Evolutionary conservation across 2,797 vertebrate species (phyloP).

Genomic region (Perodicticus potto): DNA sequence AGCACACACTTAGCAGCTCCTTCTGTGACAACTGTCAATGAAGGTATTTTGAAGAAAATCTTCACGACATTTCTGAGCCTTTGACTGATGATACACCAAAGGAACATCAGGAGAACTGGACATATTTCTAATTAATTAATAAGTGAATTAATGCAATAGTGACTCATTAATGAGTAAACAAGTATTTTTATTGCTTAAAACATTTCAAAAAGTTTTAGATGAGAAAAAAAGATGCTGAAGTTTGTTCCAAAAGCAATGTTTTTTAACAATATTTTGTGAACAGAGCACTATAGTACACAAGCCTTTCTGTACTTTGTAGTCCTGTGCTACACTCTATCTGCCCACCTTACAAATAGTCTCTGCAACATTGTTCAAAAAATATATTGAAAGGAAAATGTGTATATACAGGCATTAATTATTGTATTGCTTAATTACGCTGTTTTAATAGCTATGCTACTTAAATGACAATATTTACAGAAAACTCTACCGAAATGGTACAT

Average conservation of each 20-base stretch:
- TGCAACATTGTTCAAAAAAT: neutral
- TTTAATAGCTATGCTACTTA: neutral
- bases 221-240: neutral
- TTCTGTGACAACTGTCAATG: neutral
- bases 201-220: conserved; percentile 12
- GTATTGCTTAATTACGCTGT: neutral
- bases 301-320: neutral
- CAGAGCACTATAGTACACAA: neutral
- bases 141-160: neutral
- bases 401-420: neutral
- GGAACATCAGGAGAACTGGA: neutral
- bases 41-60: neutral
- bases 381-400: neutral
- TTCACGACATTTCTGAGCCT: neutral
- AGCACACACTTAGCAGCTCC: neutral
- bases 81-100: neutral
- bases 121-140: neutral
- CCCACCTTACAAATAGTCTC: neutral
- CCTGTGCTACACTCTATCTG: neutral
- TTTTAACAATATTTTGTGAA: neutral
- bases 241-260: neutral
- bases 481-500: neutral
- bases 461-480: neutral
- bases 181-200: neutral
- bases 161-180: neutral